Base-by-base conservation (phyloP, 1,140 invertebrate species). In the Heterodera schachtii region DNA sequence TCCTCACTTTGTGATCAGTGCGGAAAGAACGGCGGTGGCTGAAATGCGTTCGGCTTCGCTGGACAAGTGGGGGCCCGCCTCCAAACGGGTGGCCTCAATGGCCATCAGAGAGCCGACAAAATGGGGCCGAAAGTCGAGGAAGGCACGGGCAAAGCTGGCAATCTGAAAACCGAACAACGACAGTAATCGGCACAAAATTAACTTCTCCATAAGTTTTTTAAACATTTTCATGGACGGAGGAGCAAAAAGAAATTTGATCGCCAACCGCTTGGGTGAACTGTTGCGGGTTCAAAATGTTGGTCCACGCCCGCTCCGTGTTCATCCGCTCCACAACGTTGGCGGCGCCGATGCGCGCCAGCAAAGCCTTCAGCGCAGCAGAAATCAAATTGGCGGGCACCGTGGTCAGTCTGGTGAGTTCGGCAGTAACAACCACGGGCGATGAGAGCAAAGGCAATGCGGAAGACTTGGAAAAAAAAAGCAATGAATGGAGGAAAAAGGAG, bases 231-330 rank as follows among this genome's bases (percentile, higher is more conserved):
- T 31, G 31, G 31, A 31, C 31, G 31, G 31, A 31, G 31, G 31
- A 31, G 31, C 31, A 31, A 31, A 49, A 43, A 21, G 57, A 70
- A 73, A 44, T 60, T 16, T 13, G 46, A 31, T 44, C 75, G 19
- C 75, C 73, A 16, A 89, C 87, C 11, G 88, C 83, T 57, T 78
- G 49, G 69, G 83, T 83, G 75, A 85, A 90, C 1, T 87, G 49
- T 43, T 89, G 84, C 46, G 78, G 52, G 73, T 87, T 79, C 31
- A 81, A 47, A 41, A 88, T 85, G 49, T 89, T 86, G 19, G 84
- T 89, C 88, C 88, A 89, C 69, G 82, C 86, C 52, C 88, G 66
- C 49, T 87, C 89, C 47, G 83, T 73, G 79, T 89, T 89, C 88
- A 89, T 89, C n/a, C 75, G 79, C 49, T 89, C 88, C 52, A 90